Evolutionary conservation across 2,113 vertebrate genomes (phyloP).

Genomic region (Butorides virescens): DNA sequence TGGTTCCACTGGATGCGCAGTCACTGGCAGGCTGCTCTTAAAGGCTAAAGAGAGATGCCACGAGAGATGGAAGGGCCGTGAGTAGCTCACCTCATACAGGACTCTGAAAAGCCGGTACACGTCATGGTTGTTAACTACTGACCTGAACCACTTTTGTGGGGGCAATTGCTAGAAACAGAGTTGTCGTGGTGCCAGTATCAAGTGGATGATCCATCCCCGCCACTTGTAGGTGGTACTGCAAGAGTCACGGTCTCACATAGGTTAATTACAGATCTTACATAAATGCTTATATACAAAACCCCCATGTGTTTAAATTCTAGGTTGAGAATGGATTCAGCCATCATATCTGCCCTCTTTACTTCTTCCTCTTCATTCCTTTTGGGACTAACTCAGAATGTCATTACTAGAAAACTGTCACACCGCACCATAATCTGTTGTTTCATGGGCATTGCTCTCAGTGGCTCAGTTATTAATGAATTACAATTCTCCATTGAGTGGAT

Average conservation of each 20-base stretch:
- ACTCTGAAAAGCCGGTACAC: background rate
- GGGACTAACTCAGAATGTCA: background rate
- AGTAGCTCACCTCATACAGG: background rate
- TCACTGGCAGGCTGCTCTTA: background rate
- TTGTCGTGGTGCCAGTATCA: background rate
- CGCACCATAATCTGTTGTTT: background rate
- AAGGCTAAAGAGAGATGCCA: background rate
- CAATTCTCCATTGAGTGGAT: background rate
- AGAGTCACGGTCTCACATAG: rapidly evolving
- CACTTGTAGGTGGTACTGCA: background rate
- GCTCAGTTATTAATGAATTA: background rate
- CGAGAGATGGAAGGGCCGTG: background rate
- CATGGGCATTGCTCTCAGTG: background rate
- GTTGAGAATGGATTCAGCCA: background rate
- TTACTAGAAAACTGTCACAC: background rate
- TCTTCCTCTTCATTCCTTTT: background rate
- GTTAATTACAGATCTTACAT: background rate
- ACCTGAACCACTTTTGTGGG: background rate
- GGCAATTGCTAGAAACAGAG: background rate
- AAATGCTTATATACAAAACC: background rate
- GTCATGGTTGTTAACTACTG: background rate
- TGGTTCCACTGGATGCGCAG: background rate
- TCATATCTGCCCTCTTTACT: background rate
- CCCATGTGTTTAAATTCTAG: background rate
- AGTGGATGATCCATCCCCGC: background rate